phyloP scores from a whole-genome alignment of 1,140 invertebrate species.

The Ceratoteleas bidentatus region DNA sequence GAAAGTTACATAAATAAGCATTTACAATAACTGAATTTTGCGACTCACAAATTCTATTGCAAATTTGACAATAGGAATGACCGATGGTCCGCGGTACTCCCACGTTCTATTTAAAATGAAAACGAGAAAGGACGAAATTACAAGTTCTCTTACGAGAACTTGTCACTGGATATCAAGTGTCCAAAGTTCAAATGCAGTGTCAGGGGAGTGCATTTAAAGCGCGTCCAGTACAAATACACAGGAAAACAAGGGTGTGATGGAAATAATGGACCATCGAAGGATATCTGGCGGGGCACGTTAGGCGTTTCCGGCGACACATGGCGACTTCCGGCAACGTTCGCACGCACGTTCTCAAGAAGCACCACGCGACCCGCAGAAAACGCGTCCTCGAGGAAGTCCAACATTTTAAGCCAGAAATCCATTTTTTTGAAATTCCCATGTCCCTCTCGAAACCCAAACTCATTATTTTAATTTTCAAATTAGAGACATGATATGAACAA shows the following conservation, averaged over 20 bases:
- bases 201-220: constrained; percentile 44
- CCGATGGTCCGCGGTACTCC: background rate
- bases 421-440: constrained; percentile 2
- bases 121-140: constrained; percentile 8
- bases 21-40: background rate
- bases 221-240: constrained; percentile 44
- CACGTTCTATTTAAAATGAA: constrained; percentile 8
- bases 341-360: constrained; percentile 55
- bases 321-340: constrained; percentile 60
- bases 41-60: background rate
- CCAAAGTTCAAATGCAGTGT: constrained; percentile 51
- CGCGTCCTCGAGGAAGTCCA: background rate
- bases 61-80: background rate
- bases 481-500: no score
- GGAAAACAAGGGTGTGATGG: constrained; percentile 65
- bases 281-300: constrained; percentile 63
- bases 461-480: background rate
- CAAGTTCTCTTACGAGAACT: constrained; percentile 36
- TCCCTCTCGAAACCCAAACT: background rate
- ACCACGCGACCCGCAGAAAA: constrained; percentile 61
- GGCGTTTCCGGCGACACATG: constrained; percentile 69
- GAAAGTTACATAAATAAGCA: background rate
- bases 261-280: constrained; percentile 68
- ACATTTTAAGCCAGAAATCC: background rate
- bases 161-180: constrained; percentile 58